Conservation (phyloP, 2,888 invertebrate species). For the Machimus rusticus region DNA sequence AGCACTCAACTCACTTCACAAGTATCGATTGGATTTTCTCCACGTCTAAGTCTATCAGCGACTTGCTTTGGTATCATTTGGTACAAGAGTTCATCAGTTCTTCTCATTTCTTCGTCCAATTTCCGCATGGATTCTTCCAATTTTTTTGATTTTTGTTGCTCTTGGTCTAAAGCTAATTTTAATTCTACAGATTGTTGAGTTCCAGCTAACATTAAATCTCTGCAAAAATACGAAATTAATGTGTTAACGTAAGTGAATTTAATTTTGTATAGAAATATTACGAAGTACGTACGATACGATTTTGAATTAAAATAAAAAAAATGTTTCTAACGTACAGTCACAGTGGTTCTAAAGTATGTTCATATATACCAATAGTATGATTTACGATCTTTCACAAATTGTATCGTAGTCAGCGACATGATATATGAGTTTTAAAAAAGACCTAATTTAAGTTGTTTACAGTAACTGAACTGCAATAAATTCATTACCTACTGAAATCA, state of each 20-base stretch:
- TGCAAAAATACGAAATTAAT: constrained; percentile 54
- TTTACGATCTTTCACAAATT: not conserved
- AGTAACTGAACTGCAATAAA: not conserved
- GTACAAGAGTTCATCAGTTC: constrained; percentile 94
- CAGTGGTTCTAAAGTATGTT: no score
- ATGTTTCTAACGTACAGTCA: no score
- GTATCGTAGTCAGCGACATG: no score
- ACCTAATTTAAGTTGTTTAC: not conserved
- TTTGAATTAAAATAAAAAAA: not conserved
- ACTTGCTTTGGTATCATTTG: constrained; percentile 99
- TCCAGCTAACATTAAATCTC: constrained; percentile 93
- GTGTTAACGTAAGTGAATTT: not conserved
- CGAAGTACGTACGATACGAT: not conserved
- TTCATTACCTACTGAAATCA: constrained; percentile 88
- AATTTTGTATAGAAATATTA: not conserved
- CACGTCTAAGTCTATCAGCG: constrained; percentile 89
- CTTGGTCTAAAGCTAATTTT: constrained; percentile 93
- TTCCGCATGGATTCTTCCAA: constrained; percentile 96
- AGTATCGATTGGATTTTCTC: constrained; percentile 95
- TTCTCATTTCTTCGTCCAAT: constrained; percentile 93
- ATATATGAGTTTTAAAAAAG: not conserved
- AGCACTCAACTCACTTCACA: constrained; percentile 77
- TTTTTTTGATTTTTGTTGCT: constrained; percentile 95
- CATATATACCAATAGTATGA: not conserved
- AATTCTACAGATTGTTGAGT: constrained; percentile 97